Evolutionary conservation across 2,797 vertebrate species (phyloP).

Genomic region (Artibeus jamaicensis): DNA sequence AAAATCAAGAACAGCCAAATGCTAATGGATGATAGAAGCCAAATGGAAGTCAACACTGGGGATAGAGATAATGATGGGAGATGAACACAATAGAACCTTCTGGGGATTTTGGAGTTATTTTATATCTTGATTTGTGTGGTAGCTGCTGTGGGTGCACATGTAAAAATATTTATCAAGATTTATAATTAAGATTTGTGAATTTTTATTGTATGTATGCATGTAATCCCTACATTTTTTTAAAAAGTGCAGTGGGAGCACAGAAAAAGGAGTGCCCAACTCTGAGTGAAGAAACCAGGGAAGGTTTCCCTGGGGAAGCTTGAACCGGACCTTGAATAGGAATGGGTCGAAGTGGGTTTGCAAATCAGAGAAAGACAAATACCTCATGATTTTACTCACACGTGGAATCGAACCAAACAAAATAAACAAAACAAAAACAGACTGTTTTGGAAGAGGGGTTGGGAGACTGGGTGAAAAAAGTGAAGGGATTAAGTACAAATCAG

Average conservation of each 20-base stretch:
- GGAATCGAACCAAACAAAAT: background rate
- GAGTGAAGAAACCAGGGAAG: background rate
- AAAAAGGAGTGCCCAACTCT: background rate
- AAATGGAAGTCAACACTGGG: background rate
- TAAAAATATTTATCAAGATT: background rate
- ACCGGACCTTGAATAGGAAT: background rate
- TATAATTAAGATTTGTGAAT: background rate
- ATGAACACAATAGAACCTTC: background rate
- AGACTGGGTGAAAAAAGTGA: background rate
- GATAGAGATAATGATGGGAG: background rate
- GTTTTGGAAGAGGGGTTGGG: background rate
- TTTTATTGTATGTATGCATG: background rate
- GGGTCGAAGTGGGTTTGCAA: background rate
- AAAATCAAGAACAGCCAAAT: background rate
- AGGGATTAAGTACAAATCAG: background rate
- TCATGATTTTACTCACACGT: background rate
- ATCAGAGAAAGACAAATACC: background rate
- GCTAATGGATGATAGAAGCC: background rate
- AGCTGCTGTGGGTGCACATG: background rate
- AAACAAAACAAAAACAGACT: background rate
- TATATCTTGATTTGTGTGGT: background rate
- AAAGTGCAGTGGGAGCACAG: background rate
- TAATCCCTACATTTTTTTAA: background rate
- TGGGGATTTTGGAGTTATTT: background rate
- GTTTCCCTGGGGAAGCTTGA: background rate